Evolutionary conservation across 2,797 vertebrate genomes (phyloP), one percentile per base, ranked within the genome.

Genomic region (Cheirogaleus major): DNA sequence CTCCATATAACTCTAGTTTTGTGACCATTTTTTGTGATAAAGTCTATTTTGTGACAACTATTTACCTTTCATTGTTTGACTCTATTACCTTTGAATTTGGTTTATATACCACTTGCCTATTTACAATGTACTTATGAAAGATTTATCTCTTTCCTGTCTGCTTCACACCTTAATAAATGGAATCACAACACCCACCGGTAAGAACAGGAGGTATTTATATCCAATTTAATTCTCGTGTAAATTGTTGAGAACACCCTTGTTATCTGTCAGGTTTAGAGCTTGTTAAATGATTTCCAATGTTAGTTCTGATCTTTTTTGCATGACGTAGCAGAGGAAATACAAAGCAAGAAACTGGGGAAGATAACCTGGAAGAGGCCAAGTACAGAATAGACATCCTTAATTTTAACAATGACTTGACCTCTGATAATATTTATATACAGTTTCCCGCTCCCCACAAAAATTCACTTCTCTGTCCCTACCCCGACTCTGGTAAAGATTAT

Each of bases 151-250:
- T 99, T 99, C 98, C 98, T 99, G 98, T 99, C 98, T 99, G 99
- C 99, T 99, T 99, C 99, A 99, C 98, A 98, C 97, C 98, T 98
- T 99, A 98, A 98, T 98, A 98, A 98, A 98, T 99, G 99, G 99
- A 99, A 99, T 99, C 98, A 99, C 99, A 98, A 99, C 99, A 99
- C 99, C 98, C 99, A 98, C 99, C 99, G 99, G 99, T 99, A 99
- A 99, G 99, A 99, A 98, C 99, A 99, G 99, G 99, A 99, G 99
- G 99, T 99, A 99, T 99, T 99, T 98, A 97, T 99, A 98, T 99
- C 98, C 98, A 99, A 98, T 98, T 98, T 99, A 98, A 98, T 99
- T 98, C 97, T 98, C 98, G 97, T 99, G 98, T 98, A 98, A 98
- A 98, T 97, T 99, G 98, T 99, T 98, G 97, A 98, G 98, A 98